A percentile compares a stretch with the other conserved stretches of the same genome.
phyloP scores from a whole-genome alignment of 1,140 invertebrate species.

The Portunus trituberculatus region DNA sequence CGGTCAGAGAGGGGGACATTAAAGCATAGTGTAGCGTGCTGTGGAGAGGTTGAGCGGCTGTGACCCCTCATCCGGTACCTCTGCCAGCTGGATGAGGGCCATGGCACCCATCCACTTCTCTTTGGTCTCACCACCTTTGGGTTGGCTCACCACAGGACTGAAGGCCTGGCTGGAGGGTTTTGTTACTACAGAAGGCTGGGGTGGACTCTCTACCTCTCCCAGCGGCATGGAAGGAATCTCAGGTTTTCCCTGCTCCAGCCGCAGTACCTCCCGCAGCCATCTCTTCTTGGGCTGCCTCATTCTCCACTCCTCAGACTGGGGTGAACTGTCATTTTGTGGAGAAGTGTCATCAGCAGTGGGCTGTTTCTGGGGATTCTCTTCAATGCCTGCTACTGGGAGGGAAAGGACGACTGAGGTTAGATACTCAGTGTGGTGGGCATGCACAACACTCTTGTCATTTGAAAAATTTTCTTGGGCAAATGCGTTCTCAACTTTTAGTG shows the following conservation, averaged over 20 bases:
- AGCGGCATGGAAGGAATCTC: background rate
- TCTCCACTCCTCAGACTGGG: constrained; percentile 70
- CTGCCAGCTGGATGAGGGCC: constrained; percentile 85
- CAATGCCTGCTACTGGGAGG: constrained; percentile 48
- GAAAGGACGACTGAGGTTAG: constrained; percentile 57
- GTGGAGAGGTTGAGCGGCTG: constrained; percentile 78
- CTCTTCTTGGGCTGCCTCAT: constrained; percentile 84
- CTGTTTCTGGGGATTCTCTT: background rate
- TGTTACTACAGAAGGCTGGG: constrained; percentile 58
- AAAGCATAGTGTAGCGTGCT: constrained; percentile 77
- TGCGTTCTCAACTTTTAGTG: background rate
- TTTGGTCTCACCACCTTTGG: constrained; percentile 80
- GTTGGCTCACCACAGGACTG: constrained; percentile 24
- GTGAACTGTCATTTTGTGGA: background rate
- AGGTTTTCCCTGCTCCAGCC: constrained; percentile 81
- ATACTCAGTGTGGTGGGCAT: constrained; percentile 43
- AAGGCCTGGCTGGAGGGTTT: constrained; percentile 40
- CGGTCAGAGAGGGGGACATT: constrained; percentile 47
- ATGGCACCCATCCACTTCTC: constrained; percentile 85
- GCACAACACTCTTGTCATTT: background rate
- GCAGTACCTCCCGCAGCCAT: constrained; percentile 84
- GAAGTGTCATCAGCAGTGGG: background rate
- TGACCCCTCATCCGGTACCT: constrained; percentile 75
- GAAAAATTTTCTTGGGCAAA: background rate
- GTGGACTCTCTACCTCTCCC: constrained; percentile 27